These are phyloP conservation scores for Acanthosoma haemorrhoidale DNA, from an alignment of 2,888 invertebrate genomes.

Conservation along the genomic window DNA sequence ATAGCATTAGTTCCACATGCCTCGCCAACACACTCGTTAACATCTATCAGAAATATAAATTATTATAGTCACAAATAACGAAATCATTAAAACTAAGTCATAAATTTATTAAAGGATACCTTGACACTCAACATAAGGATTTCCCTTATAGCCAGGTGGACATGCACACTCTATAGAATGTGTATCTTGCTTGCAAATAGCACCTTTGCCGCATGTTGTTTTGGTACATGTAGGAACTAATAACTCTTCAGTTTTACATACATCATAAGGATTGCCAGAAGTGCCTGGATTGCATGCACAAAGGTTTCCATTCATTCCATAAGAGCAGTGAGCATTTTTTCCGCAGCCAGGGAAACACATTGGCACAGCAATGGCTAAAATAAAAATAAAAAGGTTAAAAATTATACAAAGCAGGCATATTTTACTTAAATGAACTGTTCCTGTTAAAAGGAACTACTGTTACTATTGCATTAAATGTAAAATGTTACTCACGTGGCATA, in stretches of 20 bases:
- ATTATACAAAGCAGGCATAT: neutral
- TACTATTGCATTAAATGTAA: neutral
- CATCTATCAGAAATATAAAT: slow-evolving; percentile 50
- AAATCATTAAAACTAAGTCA: too few relatives aligned
- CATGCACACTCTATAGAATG: slow-evolving; percentile 76
- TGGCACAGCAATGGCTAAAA: slow-evolving; percentile 68
- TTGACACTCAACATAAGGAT: slow-evolving; percentile 78
- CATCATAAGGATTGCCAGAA: slow-evolving; percentile 80
- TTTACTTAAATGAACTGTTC: neutral
- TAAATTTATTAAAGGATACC: too few relatives aligned
- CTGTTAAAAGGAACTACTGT: neutral
- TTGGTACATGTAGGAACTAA: slow-evolving; percentile 65
- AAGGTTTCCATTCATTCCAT: slow-evolving; percentile 59
- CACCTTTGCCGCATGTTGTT: slow-evolving; percentile 69
- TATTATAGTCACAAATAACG: too few relatives aligned
- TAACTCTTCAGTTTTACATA: slow-evolving; percentile 55
- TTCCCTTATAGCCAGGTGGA: slow-evolving; percentile 75
- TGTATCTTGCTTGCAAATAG: slow-evolving; percentile 70
- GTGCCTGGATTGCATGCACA: slow-evolving; percentile 81
- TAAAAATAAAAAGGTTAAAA: neutral
- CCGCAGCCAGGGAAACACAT: slow-evolving; percentile 75
- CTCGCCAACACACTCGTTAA: slow-evolving; percentile 73
- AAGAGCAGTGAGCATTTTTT: slow-evolving; percentile 79
- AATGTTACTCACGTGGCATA: slow-evolving; percentile 74
- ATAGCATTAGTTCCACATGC: slow-evolving; percentile 80